Base-by-base conservation (phyloP, 2,797 vertebrate genomes). In the Antrozous pallidus region DNA sequence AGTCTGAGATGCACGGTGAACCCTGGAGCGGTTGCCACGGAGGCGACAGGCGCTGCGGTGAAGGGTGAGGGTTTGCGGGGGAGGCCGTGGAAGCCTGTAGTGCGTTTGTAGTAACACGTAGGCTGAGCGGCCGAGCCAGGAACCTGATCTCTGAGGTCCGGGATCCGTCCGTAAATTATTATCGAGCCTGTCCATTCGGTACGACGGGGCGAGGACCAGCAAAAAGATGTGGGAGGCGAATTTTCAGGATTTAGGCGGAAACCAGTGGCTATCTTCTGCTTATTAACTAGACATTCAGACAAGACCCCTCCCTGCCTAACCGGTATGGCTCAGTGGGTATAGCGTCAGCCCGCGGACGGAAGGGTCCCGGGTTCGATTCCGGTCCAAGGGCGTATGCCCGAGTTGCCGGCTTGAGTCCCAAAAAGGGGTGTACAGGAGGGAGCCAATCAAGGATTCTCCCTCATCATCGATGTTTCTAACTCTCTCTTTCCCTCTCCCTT, bases 41-140 rank as follows among this genome's bases (percentile, higher is more conserved):
- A 16, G 18, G 1, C 20, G 6, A 31, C 5, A 1, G 20, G 36
- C 3, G 6, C 2, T 1, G 2, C 24, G 22, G 14, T 24, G 82
- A 75, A 90, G 40, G 33, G 40, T 17, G 6, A 58, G 3, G 26
- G 1, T 4, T 28, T 51, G 31, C 18, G 12, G 58, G 13, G 8
- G 33, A 92, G 5, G 31, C 1, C 1, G 3, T 54, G 61, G 1
- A 22, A 69, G 18, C 28, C 10, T 5, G 6, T 4, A 11, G 17
- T 24, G 14, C 61, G 22, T 38, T 20, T 65, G 36, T 28, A 56
- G 17, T 42, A 28, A 61, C 5, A 5, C 45, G 51, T 6, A 63
- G 54, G 40, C 47, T 93, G 31, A 91, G 79, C 71, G 61, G 54
- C 45, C 18, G 45, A 63, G 38, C 31, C 45, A 2, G 1, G 18